Evolutionary conservation across 2,888 invertebrate species (phyloP).

Genomic region (Euzophera pinguis): DNA sequence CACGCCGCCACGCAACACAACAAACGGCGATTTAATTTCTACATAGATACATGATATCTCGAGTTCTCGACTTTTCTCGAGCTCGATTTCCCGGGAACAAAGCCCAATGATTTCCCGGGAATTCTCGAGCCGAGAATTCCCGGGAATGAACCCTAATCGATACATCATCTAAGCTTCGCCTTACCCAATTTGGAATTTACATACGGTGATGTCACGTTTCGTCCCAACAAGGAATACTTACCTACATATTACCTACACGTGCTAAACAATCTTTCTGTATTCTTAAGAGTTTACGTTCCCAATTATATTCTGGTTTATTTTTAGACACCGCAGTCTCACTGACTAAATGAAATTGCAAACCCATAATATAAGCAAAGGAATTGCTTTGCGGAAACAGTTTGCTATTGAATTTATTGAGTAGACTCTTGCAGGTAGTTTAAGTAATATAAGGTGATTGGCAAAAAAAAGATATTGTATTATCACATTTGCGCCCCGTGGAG

Average conservation of each 20-base stretch:
- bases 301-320: not conserved
- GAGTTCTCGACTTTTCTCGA: too few species aligned
- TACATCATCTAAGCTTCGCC: conserved; percentile 23
- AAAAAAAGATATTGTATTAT: too few species aligned
- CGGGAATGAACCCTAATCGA: too few species aligned
- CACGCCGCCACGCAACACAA: too few species aligned
- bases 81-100: too few species aligned
- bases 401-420: not conserved
- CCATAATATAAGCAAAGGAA: not conserved
- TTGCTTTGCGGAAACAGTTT: not conserved
- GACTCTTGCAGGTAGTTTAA: not conserved
- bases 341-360: not conserved
- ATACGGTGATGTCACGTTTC: conserved; percentile 47
- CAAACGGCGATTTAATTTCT: too few species aligned
- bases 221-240: conserved; percentile 25
- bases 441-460: not conserved
- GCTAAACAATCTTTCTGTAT: too few species aligned
- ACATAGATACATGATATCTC: too few species aligned
- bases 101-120: too few species aligned
- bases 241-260: conserved; percentile 13
- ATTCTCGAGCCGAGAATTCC: too few species aligned
- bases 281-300: not conserved
- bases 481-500: too few species aligned
- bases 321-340: not conserved
- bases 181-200: conserved; percentile 40